These are phyloP conservation scores for Sinohyriopsis cumingii DNA, from an alignment of 2,888 invertebrate species.

Conservation along the genomic window DNA sequence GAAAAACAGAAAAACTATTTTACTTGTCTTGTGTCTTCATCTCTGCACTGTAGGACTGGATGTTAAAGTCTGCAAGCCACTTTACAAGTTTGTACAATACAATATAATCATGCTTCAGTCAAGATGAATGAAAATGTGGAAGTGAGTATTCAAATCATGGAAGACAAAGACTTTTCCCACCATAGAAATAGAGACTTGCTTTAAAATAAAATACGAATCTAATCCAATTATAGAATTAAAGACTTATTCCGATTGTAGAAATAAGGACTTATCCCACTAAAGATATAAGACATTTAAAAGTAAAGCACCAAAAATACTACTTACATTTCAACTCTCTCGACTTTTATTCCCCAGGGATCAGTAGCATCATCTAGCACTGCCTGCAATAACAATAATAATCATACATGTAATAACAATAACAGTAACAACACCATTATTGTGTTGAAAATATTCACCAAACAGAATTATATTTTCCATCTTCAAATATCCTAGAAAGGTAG, in stretches of 20 bases:
- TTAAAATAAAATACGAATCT: too few species aligned
- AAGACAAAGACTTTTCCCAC: not conserved
- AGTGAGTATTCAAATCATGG: not conserved
- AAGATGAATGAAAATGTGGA: not conserved
- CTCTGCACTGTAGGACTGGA: too few species aligned
- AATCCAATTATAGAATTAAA: not conserved
- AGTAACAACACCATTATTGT: too few species aligned
- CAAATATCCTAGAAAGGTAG: too few species aligned
- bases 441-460: too few species aligned
- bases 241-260: too few species aligned
- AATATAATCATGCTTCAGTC: not conserved
- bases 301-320: slow-evolving; percentile 13
- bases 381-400: slow-evolving; percentile 24
- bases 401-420: not conserved
- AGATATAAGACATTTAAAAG: not conserved
- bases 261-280: not conserved
- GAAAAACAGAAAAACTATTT: too few species aligned
- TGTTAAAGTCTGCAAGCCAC: too few species aligned
- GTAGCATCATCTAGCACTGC: slow-evolving; percentile 72
- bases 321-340: slow-evolving; percentile 69
- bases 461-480: too few species aligned
- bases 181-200: too few species aligned
- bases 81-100: too few species aligned
- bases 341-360: slow-evolving; percentile 73
- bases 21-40: too few species aligned